phyloP scores from a whole-genome alignment of 2,888 invertebrate genomes.

The Alviniconcha strummeri region DNA sequence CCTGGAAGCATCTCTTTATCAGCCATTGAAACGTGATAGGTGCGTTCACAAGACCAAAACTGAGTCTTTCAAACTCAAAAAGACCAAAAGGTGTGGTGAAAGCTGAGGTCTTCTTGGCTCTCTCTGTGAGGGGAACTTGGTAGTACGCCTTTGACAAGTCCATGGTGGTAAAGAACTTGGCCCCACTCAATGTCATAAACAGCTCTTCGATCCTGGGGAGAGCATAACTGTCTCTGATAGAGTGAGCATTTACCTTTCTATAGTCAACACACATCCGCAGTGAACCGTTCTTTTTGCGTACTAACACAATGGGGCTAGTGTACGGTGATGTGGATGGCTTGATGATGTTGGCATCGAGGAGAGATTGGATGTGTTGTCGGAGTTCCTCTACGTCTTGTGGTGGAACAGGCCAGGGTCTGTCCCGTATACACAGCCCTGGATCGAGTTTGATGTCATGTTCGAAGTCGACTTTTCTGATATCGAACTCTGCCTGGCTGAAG shows the following conservation, averaged over 20 bases:
- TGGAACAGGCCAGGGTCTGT: too few relatives aligned
- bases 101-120: constrained; percentile 22
- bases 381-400: too few relatives aligned
- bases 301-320: constrained; percentile 29
- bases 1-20: not conserved
- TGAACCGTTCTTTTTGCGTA: not conserved
- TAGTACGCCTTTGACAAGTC: constrained; percentile 28
- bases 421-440: not conserved
- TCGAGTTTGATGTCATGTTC: constrained; percentile 4
- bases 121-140: constrained; percentile 23
- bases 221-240: constrained; percentile 13
- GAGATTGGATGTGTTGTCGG: too few relatives aligned
- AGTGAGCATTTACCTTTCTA: not conserved
- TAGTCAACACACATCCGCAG: constrained; percentile 28
- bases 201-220: constrained; percentile 26
- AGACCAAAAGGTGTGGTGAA: constrained; percentile 8
- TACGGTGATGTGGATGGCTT: constrained; percentile 23
- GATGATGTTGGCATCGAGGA: constrained; percentile 24
- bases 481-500: constrained; percentile 18
- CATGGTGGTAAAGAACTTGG: too few relatives aligned
- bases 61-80: constrained; percentile 19
- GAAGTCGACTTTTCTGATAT: not conserved
- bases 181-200: constrained; percentile 14
- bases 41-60: constrained; percentile 22
- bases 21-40: not conserved